Evolutionary conservation across 2,888 invertebrate genomes (phyloP), one percentile per base, ranked within the genome.

Genomic region (Andrena praecox): DNA sequence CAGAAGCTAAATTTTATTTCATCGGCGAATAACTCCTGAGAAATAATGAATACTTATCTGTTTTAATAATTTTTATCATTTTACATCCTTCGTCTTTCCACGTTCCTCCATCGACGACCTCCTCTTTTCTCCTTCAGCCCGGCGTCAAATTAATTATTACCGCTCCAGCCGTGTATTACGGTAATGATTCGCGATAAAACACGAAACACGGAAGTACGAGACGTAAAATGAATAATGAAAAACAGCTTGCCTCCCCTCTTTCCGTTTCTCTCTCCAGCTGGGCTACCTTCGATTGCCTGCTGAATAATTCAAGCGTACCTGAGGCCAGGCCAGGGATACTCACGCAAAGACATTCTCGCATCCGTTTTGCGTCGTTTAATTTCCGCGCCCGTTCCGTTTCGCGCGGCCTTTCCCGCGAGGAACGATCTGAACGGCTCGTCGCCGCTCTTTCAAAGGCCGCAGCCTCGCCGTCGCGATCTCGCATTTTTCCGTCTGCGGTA

Each of bases 211-310:
- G 70, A 67, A 72, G 67, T 71, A 71, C 48, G 35, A 35, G 42
- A 67, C 62, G 62, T 75, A 75, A 77, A 77, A 77, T 75, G 77
- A 77, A 77, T 75, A 77, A 77, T 67, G 75, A 77, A 75, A 77
- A 77, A 67, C 76, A 74, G n/a, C 50, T 42, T 16, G 35, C 42
- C 42, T 42, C 6, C 42, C 42, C 42, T 31, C 63, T 31, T 62
- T 70, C 33, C 60, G 2, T 70, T 52, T 56, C 31, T 31, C 24
- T 42, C 10, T 42, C 31, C 35, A 50, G 10, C 12, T 7, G 24
- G 54, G 12, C 63, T 56, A 27, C 56, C 66, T 77, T 77, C 77
- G 77, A 74, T 77, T 74, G 60, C 59, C 33, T 50, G 59, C 20
- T 77, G 77, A 77, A 77, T 77, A 59, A 77, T 77, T 77, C 77